Evolutionary conservation across 2,797 vertebrate species (phyloP).

Genomic region (Eremophila alpestris): DNA sequence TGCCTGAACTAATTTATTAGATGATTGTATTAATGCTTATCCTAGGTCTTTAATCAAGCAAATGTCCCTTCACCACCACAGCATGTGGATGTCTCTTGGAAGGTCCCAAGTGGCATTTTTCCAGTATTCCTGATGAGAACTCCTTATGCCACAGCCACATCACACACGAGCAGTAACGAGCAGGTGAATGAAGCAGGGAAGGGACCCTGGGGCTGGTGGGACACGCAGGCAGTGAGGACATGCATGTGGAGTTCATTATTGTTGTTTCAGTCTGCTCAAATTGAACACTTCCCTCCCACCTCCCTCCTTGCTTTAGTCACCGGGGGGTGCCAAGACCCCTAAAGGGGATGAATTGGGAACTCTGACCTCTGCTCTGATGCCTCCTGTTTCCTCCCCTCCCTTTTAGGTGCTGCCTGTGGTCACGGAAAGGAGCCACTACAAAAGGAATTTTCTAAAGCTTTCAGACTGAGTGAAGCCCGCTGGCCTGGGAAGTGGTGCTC

Average conservation of each 20-base stretch:
- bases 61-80: background rate
- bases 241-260: background rate
- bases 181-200: background rate
- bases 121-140: background rate
- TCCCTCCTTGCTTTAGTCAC: conserved; percentile 30
- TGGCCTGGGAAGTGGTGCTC: background rate
- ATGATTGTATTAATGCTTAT: background rate
- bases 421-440: conserved; percentile 32
- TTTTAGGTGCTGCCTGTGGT: conserved; percentile 44
- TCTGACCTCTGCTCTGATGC: conserved; percentile 33
- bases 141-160: background rate
- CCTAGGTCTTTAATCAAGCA: background rate
- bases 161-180: fast-evolving
- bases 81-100: fast-evolving
- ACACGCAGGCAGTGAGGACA: background rate
- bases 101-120: background rate
- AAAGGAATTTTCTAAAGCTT: conserved; percentile 53
- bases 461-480: background rate
- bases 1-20: background rate
- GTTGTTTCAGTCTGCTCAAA: background rate
- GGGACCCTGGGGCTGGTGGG: background rate
- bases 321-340: background rate
- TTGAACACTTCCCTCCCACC: conserved; percentile 39
- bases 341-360: conserved; percentile 35
- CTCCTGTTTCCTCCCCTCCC: conserved; percentile 35